These are phyloP conservation scores for Notarius lentiginosus DNA, from an alignment of 2,113 vertebrate species.

Conservation along the genomic window DNA sequence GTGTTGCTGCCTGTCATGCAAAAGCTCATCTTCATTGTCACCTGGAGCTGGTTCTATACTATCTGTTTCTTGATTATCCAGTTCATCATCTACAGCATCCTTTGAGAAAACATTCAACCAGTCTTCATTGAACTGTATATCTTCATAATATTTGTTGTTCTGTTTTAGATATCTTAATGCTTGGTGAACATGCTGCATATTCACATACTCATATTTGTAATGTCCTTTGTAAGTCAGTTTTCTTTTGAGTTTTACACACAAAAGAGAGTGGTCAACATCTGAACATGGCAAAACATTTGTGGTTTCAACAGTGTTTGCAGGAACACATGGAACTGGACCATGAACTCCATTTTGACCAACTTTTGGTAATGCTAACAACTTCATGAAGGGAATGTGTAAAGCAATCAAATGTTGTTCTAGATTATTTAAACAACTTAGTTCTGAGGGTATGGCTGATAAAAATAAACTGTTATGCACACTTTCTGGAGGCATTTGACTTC, in stretches of 20 bases:
- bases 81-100: no score
- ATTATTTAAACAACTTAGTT: constrained; percentile 27
- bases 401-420: constrained; percentile 44
- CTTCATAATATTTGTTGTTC: no score
- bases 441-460: constrained; percentile 3
- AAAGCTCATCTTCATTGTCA: neutral
- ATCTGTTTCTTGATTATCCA: no score
- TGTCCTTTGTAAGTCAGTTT: constrained; percentile 42
- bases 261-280: constrained; percentile 21
- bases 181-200: neutral
- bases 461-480: constrained; percentile 5
- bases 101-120: no score
- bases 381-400: constrained; percentile 44
- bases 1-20: constrained; percentile 30
- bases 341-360: constrained; percentile 41
- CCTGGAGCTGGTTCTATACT: no score
- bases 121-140: no score
- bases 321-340: constrained; percentile 27
- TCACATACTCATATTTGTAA: constrained; percentile 39
- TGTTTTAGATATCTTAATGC: constrained; percentile 10
- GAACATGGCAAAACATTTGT: neutral
- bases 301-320: neutral
- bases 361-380: constrained; percentile 18
- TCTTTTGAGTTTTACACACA: constrained; percentile 28
- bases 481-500: constrained; percentile 19